A percentile compares a stretch with the other conserved stretches of the same genome.
Evolutionary conservation across 2,113 vertebrate species (phyloP).

Genomic region (Cettia cetti): DNA sequence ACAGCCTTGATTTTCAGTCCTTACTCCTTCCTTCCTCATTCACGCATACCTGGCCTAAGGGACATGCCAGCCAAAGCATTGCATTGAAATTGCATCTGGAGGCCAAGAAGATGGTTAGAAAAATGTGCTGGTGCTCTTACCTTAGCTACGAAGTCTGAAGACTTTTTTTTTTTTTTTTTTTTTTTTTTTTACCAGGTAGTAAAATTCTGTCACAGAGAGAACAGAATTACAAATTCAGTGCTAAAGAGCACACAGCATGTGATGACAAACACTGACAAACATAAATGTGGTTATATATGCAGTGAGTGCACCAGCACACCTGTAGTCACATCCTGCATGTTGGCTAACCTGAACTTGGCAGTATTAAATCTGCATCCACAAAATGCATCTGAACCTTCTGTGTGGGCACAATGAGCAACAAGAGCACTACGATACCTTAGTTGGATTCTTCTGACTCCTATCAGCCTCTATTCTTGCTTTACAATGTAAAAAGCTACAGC

Average conservation of each 20-base stretch:
- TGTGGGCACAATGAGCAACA: neutral
- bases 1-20: neutral
- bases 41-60: fast-evolving
- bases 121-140: neutral
- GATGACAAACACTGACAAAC: neutral
- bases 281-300: neutral
- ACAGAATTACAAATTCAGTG: neutral
- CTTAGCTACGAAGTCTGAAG: neutral
- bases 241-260: neutral
- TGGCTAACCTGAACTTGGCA: neutral
- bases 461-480: neutral
- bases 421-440: neutral
- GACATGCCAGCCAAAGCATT: no score
- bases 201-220: neutral
- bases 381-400: neutral
- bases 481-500: neutral
- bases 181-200: neutral
- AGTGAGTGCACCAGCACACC: neutral
- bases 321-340: neutral
- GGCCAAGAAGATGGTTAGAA: neutral
- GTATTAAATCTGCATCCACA: neutral
- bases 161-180: neutral
- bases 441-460: neutral
- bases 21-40: neutral
- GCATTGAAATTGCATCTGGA: neutral